phyloP scores from a whole-genome alignment of 2,888 invertebrate species.

The Adelphocoris suturalis region DNA sequence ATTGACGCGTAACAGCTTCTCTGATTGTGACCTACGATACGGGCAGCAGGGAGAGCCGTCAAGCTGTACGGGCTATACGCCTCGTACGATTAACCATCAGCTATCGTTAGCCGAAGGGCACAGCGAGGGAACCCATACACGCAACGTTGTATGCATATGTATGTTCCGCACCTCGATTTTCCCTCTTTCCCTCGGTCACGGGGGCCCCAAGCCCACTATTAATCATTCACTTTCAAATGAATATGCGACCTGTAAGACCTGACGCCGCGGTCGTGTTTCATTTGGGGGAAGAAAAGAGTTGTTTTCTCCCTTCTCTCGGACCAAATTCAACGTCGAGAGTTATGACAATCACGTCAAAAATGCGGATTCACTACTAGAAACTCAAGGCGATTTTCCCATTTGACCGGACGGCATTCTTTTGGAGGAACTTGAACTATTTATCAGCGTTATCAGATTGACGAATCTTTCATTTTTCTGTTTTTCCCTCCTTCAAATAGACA shows the following conservation, averaged over 20 bases:
- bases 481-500: no score
- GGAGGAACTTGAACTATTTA: no score
- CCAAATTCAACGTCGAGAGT: constrained; percentile 1
- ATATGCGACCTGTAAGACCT: constrained; percentile 46
- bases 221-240: constrained; percentile 62
- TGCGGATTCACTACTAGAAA: no score
- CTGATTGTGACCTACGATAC: constrained; percentile 67
- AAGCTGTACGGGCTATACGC: constrained; percentile 9
- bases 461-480: no score
- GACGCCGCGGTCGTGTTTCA: background rate
- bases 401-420: no score
- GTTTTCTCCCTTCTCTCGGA: background rate
- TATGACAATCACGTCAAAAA: background rate
- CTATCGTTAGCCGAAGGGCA: constrained; percentile 61
- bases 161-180: constrained; percentile 28
- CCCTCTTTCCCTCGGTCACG: background rate
- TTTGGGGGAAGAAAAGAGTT: background rate
- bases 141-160: constrained; percentile 63
- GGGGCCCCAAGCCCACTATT: constrained; percentile 18
- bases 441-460: no score
- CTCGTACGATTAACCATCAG: constrained; percentile 65
- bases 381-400: no score
- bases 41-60: constrained; percentile 2
- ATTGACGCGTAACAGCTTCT: constrained; percentile 60
- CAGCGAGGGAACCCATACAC: constrained; percentile 26